Conservation (phyloP, 2,797 vertebrate species). For the Sus cebifrons region DNA sequence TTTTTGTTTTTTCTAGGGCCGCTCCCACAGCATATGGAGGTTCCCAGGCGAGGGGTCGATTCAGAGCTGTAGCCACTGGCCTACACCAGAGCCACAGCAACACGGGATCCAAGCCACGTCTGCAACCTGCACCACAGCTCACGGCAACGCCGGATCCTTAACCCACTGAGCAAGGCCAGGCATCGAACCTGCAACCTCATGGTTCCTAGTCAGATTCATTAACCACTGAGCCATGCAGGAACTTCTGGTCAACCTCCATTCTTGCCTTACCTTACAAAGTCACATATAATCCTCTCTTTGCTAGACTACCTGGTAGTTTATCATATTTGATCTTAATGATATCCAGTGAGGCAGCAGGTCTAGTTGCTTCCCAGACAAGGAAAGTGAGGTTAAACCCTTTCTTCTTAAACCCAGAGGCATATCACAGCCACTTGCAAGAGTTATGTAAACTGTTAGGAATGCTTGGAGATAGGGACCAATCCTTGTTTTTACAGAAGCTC, state of each 20-base stretch:
- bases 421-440: not conserved
- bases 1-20: too few species aligned
- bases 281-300: not conserved
- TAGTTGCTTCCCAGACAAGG: slow-evolving; percentile 15
- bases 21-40: too few species aligned
- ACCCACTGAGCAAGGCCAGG: too few species aligned
- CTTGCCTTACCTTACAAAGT: not conserved
- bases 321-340: not conserved
- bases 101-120: too few species aligned
- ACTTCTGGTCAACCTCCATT: not conserved
- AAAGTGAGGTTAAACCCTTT: slow-evolving; percentile 1
- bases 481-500: not conserved
- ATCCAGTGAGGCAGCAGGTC: not conserved
- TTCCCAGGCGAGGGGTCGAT: too few species aligned
- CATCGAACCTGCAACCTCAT: too few species aligned
- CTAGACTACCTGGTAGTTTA: not conserved
- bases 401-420: not conserved
- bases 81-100: too few species aligned
- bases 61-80: too few species aligned
- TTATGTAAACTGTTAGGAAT: not conserved
- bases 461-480: not conserved
- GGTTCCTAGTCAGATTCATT: too few species aligned
- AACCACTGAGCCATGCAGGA: too few species aligned
- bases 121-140: too few species aligned
- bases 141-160: too few species aligned